phyloP scores from a whole-genome alignment of 2,888 invertebrate genomes.

The Pachymerium ferrugineum region DNA sequence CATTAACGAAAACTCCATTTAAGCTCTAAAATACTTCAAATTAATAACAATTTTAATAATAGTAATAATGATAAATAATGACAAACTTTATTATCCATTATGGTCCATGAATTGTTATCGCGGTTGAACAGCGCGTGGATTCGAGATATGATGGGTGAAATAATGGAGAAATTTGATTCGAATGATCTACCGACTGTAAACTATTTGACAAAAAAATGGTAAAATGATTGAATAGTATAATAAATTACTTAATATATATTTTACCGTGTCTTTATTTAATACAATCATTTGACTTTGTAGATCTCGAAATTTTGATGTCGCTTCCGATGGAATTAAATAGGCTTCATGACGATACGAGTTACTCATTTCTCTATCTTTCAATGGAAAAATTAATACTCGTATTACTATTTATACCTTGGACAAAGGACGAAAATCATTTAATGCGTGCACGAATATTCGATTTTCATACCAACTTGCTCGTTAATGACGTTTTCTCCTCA shows the following conservation, averaged over 20 bases:
- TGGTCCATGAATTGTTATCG: background rate
- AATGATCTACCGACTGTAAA: background rate
- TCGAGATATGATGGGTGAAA: background rate
- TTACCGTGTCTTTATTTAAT: background rate
- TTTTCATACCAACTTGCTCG: no score
- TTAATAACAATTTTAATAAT: background rate
- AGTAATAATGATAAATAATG: background rate
- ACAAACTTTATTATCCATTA: background rate
- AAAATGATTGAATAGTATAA: no score
- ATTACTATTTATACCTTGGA: no score
- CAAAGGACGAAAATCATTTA: no score
- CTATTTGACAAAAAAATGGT: background rate
- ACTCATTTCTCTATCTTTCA: no score
- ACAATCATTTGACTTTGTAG: background rate
- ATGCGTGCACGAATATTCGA: no score
- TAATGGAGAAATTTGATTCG: background rate
- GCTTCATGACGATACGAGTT: no score
- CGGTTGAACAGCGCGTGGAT: background rate
- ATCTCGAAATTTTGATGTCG: background rate
- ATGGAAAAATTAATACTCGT: no score
- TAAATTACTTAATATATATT: no score
- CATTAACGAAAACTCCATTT: background rate
- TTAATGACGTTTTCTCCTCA: no score
- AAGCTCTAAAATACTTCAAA: background rate
- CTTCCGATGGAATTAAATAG: background rate